These are phyloP conservation scores for Patiria pectinifera DNA, from an alignment of 53 echinoderm and acorn worm species.

Conservation along the genomic window DNA sequence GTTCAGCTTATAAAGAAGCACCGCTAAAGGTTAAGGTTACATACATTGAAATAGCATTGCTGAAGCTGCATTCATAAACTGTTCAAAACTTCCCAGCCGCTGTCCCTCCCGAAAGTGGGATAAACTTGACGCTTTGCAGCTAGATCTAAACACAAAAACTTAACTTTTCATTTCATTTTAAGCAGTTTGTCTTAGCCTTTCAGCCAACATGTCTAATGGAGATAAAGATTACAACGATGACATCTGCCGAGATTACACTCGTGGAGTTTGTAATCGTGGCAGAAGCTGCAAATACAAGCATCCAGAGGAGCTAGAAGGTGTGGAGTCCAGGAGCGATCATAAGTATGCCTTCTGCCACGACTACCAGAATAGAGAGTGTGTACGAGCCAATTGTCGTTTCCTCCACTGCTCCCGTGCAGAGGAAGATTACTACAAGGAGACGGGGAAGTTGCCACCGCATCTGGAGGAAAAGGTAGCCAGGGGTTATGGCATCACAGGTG, in stretches of 20 bases:
- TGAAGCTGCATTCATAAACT: slow-evolving; percentile 49
- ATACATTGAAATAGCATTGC: slow-evolving; percentile 49
- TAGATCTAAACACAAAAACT: neutral
- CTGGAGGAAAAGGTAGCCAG: slow-evolving; percentile 67
- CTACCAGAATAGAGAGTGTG: slow-evolving; percentile 90
- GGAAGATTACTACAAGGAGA: slow-evolving; percentile 92
- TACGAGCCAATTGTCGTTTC: slow-evolving; percentile 84
- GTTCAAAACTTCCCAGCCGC: neutral
- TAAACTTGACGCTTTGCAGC: slow-evolving; percentile 18
- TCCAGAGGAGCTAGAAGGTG: slow-evolving; percentile 67
- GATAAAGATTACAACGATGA: slow-evolving; percentile 53
- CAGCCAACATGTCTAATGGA: slow-evolving; percentile 36
- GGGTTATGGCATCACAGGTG: slow-evolving; percentile 34
- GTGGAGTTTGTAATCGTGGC: slow-evolving; percentile 92
- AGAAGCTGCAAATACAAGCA: slow-evolving; percentile 93
- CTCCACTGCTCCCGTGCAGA: slow-evolving; percentile 89
- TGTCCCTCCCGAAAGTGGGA: neutral
- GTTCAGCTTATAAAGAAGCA: slow-evolving; percentile 19
- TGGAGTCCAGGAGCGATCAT: slow-evolving; percentile 44
- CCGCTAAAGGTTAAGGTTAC: slow-evolving; percentile 28
- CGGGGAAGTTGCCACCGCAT: slow-evolving; percentile 86
- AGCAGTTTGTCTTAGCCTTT: neutral
- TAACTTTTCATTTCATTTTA: neutral
- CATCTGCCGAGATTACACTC: slow-evolving; percentile 92
- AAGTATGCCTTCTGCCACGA: slow-evolving; percentile 88